These are phyloP conservation scores for Seira musarum DNA, from an alignment of 2,888 invertebrate species.

Conservation along the genomic window DNA sequence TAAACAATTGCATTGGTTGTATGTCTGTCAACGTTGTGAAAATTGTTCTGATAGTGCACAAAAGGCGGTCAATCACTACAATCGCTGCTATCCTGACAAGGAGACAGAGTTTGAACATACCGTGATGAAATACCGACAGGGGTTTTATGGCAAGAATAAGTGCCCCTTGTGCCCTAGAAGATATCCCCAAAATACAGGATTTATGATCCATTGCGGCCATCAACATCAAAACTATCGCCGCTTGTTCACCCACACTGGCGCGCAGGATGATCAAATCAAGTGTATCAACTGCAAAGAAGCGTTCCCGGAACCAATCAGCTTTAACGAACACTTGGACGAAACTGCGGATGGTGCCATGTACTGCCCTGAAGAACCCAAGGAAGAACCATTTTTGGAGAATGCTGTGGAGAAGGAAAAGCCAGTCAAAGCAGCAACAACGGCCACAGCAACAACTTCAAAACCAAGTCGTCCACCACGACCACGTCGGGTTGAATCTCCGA, in stretches of 20 bases:
- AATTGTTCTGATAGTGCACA: slow-evolving; percentile 59
- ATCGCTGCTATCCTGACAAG: slow-evolving; percentile 56
- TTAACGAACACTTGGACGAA: slow-evolving; percentile 60
- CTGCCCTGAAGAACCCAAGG: slow-evolving; percentile 35
- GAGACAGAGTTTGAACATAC: slow-evolving; percentile 61
- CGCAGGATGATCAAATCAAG: slow-evolving; percentile 60
- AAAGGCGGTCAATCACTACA: slow-evolving; percentile 64
- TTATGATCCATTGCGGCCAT: slow-evolving; percentile 67
- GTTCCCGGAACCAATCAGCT: slow-evolving; percentile 53
- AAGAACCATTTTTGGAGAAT: background rate
- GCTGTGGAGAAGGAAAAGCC: slow-evolving; percentile 16
- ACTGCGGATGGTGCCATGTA: background rate
- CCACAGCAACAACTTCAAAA: background rate
- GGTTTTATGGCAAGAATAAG: slow-evolving; percentile 65
- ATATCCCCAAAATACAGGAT: slow-evolving; percentile 63
- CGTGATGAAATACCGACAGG: slow-evolving; percentile 66
- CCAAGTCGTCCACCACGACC: background rate
- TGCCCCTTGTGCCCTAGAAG: slow-evolving; percentile 67
- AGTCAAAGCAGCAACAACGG: slow-evolving; percentile 18
- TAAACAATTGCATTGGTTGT: slow-evolving; percentile 68
- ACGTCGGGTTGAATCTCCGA: slow-evolving; percentile 39
- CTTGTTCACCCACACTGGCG: slow-evolving; percentile 55
- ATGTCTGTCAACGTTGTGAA: slow-evolving; percentile 67
- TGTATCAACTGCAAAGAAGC: slow-evolving; percentile 61
- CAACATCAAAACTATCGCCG: slow-evolving; percentile 62